Percentiles rank a stretch among this genome's conserved stretches.
These are phyloP conservation scores for Lithosia quadra DNA, from an alignment of 2,888 invertebrate genomes.

Conservation along the genomic window DNA sequence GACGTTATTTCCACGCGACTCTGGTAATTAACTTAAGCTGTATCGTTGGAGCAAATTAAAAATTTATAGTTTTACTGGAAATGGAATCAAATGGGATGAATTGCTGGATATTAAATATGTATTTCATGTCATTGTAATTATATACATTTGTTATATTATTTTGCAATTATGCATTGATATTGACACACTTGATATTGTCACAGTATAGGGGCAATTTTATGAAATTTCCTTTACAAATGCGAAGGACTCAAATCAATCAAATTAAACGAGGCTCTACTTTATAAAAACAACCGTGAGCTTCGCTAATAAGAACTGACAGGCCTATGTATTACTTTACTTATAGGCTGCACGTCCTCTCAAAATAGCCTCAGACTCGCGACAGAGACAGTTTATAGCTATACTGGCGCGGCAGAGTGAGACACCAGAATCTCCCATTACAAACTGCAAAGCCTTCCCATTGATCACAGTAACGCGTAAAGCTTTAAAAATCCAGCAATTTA, in stretches of 20 bases:
- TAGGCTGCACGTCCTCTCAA: slow-evolving; percentile 63
- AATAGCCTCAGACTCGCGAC: slow-evolving; percentile 65
- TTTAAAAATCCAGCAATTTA: slow-evolving; percentile 84
- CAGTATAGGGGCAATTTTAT: no score
- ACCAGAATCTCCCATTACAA: slow-evolving; percentile 75
- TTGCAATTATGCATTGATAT: no score
- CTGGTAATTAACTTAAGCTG: slow-evolving; percentile 72
- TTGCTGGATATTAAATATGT: neutral
- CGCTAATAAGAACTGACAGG: slow-evolving; percentile 78
- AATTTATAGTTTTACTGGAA: slow-evolving; percentile 11
- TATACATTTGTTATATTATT: neutral
- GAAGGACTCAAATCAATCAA: slow-evolving; percentile 62
- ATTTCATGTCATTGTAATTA: neutral
- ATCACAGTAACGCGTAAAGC: slow-evolving; percentile 83
- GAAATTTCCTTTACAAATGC: slow-evolving; percentile 8
- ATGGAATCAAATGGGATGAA: neutral
- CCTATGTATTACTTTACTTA: slow-evolving; percentile 53
- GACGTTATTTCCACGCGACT: slow-evolving; percentile 72
- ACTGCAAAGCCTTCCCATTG: slow-evolving; percentile 80
- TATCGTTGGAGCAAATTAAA: slow-evolving; percentile 45
- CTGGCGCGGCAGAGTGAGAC: slow-evolving; percentile 57
- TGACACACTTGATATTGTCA: no score
- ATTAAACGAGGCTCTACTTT: slow-evolving; percentile 53
- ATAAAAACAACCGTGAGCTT: slow-evolving; percentile 60
- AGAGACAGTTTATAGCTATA: slow-evolving; percentile 53